These are phyloP conservation scores for Aphodius granarius DNA, from an alignment of 2,888 invertebrate genomes.

Conservation along the genomic window DNA sequence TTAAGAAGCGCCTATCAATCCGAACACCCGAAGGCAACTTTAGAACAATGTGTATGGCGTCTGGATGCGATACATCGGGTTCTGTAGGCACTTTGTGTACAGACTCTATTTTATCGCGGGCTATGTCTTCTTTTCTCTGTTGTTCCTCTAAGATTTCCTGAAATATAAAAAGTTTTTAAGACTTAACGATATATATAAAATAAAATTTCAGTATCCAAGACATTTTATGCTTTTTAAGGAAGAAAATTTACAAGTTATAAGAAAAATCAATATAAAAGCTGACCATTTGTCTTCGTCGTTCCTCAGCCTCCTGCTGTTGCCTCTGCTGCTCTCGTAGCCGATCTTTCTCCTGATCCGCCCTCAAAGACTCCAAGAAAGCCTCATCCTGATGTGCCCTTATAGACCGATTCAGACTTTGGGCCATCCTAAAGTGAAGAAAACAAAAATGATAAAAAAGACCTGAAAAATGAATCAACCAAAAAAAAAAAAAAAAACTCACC, in stretches of 20 bases:
- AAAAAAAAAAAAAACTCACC: constrained; percentile 54
- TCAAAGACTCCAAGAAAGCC: constrained; percentile 88
- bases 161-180: constrained; percentile 28
- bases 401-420: constrained; percentile 74
- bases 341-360: constrained; percentile 95
- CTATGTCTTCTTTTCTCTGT: constrained; percentile 58
- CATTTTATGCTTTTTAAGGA: not conserved
- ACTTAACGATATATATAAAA: not conserved
- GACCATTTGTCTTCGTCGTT: constrained; percentile 50
- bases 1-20: constrained; percentile 83
- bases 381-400: constrained; percentile 90
- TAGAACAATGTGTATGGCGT: constrained; percentile 82
- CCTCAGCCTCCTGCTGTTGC: constrained; percentile 58
- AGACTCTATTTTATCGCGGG: constrained; percentile 67
- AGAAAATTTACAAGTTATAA: not conserved
- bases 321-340: constrained; percentile 65
- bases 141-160: constrained; percentile 55
- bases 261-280: constrained; percentile 6
- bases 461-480: not conserved
- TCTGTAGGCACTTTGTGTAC: constrained; percentile 71
- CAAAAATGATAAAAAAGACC: not conserved
- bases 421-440: constrained; percentile 22
- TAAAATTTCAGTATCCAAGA: not conserved
- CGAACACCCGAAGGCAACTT: constrained; percentile 89
- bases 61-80: constrained; percentile 69